Percentiles rank a stretch among this genome's conserved stretches.
phyloP scores from a whole-genome alignment of 2,888 invertebrate genomes.

The Opisthograptis luteolata region DNA sequence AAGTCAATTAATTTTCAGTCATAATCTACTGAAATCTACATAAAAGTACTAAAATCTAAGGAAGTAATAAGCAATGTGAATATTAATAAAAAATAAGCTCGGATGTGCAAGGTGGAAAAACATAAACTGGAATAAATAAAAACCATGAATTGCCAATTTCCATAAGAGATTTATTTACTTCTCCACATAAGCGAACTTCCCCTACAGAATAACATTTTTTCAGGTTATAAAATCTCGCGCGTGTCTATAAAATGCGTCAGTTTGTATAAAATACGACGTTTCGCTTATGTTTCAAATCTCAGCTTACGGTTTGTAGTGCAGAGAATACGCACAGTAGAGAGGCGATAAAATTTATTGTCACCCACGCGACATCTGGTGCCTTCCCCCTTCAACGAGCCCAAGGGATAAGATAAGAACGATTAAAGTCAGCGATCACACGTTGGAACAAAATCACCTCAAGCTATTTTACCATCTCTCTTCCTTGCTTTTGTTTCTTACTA shows the following conservation, averaged over 20 bases:
- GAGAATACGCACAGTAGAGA: conserved; percentile 75
- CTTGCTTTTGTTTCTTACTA: no score
- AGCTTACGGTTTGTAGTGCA: conserved; percentile 74
- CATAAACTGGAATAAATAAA: conserved; percentile 1
- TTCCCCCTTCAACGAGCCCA: conserved; percentile 50
- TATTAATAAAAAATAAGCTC: no score
- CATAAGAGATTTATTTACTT: conserved; percentile 24
- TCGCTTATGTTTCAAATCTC: conserved; percentile 74
- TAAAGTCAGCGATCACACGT: no score
- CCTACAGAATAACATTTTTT: conserved; percentile 26
- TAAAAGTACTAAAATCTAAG: no score
- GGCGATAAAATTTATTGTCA: conserved; percentile 83
- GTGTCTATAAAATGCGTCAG: conserved; percentile 58
- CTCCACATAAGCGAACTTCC: conserved; percentile 1
- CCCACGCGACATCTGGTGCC: conserved; percentile 80
- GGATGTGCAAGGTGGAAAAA: neutral
- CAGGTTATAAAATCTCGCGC: conserved; percentile 40
- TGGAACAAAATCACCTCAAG: no score
- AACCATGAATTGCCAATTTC: conserved; percentile 14
- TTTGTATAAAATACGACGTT: conserved; percentile 69
- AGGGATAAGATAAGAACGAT: conserved; percentile 34
- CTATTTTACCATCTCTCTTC: no score
- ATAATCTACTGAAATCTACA: no score
- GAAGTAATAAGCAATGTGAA: no score
- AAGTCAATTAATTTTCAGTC: no score